phyloP scores from a whole-genome alignment of 1,140 invertebrate species.

The Hermetia illucens region DNA sequence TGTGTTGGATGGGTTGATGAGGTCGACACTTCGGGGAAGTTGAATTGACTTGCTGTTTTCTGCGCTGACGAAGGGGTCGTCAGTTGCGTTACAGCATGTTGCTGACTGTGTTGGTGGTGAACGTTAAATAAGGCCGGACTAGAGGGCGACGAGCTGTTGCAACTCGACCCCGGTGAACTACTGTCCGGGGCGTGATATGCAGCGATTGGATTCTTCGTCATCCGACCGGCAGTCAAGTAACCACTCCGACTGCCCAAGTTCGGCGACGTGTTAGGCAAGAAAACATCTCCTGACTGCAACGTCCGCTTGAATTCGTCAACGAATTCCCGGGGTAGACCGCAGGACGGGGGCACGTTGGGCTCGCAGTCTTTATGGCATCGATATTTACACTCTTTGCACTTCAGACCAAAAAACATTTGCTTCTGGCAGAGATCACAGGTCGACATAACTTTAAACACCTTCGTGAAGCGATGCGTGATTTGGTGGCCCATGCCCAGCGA shows the following conservation, averaged over 20 bases:
- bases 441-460: constrained; percentile 75
- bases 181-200: constrained; percentile 53
- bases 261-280: constrained; percentile 31
- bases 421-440: constrained; percentile 85
- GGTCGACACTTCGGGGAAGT: constrained; percentile 54
- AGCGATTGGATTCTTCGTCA: constrained; percentile 4
- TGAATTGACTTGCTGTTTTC: constrained; percentile 55
- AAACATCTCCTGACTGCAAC: constrained; percentile 42
- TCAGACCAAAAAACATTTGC: constrained; percentile 78
- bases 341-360: constrained; percentile 78
- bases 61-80: constrained; percentile 23
- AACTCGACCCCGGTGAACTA: constrained; percentile 88
- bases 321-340: constrained; percentile 71
- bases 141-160: constrained; percentile 90
- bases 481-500: constrained; percentile 72
- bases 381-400: constrained; percentile 93
- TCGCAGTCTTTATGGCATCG: constrained; percentile 81
- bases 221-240: background rate
- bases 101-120: constrained; percentile 33
- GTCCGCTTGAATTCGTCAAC: constrained; percentile 64
- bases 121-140: constrained; percentile 64
- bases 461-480: constrained; percentile 81
- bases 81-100: constrained; percentile 10
- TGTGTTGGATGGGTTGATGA: constrained; percentile 9
- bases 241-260: constrained; percentile 13